Evolutionary conservation across 2,888 invertebrate genomes (phyloP).

Genomic region (Enchytraeus crypticus): DNA sequence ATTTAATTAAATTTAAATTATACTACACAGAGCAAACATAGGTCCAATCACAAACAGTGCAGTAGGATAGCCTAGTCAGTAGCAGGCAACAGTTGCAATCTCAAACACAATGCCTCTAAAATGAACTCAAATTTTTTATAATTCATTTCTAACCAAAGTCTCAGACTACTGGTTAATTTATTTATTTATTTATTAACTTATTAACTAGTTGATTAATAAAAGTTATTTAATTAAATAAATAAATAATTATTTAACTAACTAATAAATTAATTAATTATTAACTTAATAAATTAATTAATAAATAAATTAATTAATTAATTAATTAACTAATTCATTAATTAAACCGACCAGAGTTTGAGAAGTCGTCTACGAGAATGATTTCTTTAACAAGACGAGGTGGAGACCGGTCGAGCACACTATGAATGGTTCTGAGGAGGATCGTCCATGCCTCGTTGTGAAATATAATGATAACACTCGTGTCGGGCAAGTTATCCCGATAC

Average conservation of each 20-base stretch:
- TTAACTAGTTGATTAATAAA: neutral
- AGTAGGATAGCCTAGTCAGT: too few relatives aligned
- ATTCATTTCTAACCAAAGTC: too few relatives aligned
- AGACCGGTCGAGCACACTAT: constrained; percentile 87
- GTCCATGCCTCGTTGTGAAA: constrained; percentile 98
- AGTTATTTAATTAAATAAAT: neutral
- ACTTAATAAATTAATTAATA: neutral
- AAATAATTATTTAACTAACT: too few relatives aligned
- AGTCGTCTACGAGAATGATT: constrained; percentile 88
- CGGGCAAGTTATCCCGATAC: constrained; percentile 41
- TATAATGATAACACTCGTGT: constrained; percentile 48
- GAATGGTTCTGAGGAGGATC: constrained; percentile 84
- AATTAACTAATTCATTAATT: neutral
- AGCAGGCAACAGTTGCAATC: too few relatives aligned
- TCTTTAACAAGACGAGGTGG: constrained; percentile 81
- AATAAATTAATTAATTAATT: neutral
- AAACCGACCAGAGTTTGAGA: constrained; percentile 54
- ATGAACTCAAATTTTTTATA: too few relatives aligned
- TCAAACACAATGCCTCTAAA: too few relatives aligned
- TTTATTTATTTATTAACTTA: neutral
- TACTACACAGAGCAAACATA: too few relatives aligned
- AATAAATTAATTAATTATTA: too few relatives aligned
- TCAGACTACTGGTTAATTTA: too few relatives aligned
- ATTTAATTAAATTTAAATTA: too few relatives aligned
- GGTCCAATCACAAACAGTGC: too few relatives aligned